Conservation (phyloP, 2,888 invertebrate genomes). For the Synergus itoensis region DNA sequence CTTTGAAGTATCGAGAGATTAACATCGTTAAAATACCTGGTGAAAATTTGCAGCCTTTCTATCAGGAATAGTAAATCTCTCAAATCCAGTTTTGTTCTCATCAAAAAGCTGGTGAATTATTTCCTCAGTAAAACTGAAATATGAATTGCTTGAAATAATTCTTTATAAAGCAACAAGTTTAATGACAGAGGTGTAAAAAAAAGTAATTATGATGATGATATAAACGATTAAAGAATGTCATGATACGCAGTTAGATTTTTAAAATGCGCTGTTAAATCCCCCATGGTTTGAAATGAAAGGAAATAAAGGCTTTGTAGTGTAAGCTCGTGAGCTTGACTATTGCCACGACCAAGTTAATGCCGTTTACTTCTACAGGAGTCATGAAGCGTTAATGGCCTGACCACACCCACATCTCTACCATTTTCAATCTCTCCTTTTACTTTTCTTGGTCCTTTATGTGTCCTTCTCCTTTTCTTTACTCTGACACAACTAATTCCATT, state of each 20-base stretch:
- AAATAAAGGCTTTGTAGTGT: background rate
- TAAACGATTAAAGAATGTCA: background rate
- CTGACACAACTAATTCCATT: background rate
- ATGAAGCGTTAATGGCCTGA: conserved; percentile 9
- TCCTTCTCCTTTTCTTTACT: background rate
- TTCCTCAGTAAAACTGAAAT: background rate
- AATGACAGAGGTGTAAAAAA: background rate
- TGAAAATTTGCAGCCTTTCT: background rate
- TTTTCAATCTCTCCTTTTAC: background rate
- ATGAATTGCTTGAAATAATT: background rate
- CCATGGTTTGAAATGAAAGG: background rate
- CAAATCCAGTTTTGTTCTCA: background rate
- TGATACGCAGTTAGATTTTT: background rate
- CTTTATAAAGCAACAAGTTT: background rate
- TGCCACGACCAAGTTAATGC: conserved; percentile 1
- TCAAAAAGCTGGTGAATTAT: background rate
- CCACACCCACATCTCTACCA: conserved; percentile 2
- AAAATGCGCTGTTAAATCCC: background rate
- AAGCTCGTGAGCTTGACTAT: background rate
- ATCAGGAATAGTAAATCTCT: background rate
- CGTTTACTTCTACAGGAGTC: background rate
- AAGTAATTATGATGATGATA: background rate
- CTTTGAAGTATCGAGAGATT: background rate
- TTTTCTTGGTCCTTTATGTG: background rate
- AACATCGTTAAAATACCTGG: background rate